These are phyloP conservation scores for Leptopilina drosophilae DNA, from an alignment of 2,888 invertebrate species.

Conservation along the genomic window DNA sequence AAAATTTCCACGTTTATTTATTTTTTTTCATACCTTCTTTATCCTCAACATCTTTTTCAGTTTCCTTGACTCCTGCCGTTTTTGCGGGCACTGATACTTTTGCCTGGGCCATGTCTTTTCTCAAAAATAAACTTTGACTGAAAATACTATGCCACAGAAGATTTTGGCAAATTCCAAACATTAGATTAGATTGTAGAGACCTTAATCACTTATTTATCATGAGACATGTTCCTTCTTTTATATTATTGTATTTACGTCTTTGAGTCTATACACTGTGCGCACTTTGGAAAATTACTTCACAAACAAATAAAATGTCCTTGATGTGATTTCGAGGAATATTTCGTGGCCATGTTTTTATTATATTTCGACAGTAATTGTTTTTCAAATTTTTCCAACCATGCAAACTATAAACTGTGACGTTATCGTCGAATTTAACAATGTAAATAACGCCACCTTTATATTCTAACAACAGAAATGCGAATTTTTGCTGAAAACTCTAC, in stretches of 20 bases:
- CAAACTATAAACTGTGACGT: too few relatives aligned
- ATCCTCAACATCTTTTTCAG: constrained; percentile 64
- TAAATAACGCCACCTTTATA: too few relatives aligned
- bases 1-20: not conserved
- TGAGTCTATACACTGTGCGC: not conserved
- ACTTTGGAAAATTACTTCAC: too few relatives aligned
- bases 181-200: not conserved
- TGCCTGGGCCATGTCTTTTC: constrained; percentile 64
- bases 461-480: too few relatives aligned
- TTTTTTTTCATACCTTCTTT: constrained; percentile 66
- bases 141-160: not conserved
- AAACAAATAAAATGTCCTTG: too few relatives aligned
- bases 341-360: too few relatives aligned
- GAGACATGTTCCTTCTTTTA: constrained; percentile 11
- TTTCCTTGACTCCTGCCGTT: constrained; percentile 54
- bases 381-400: too few relatives aligned
- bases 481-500: too few relatives aligned
- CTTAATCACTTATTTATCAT: not conserved
- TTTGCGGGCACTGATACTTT: constrained; percentile 58
- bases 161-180: constrained; percentile 4
- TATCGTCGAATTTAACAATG: too few relatives aligned
- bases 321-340: too few relatives aligned
- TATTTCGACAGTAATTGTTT: too few relatives aligned
- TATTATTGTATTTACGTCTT: constrained; percentile 10
- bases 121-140: not conserved